Conservation (phyloP, 2,113 vertebrate species). For the Laticauda colubrina region DNA sequence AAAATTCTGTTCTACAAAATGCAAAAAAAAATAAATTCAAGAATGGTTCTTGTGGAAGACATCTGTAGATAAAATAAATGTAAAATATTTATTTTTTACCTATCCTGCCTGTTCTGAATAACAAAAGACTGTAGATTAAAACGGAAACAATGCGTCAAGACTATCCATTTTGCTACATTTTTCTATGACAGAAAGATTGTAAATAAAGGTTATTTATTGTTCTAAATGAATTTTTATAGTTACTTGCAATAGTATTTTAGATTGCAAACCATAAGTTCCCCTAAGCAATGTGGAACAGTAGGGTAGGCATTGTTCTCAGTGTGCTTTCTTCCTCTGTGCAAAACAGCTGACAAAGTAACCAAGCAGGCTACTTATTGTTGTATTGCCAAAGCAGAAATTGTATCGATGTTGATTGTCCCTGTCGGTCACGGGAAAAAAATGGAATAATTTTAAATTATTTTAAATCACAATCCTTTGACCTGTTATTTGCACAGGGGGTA, state of each 20-base stretch:
- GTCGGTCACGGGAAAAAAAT: constrained; percentile 14
- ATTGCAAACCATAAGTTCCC: constrained; percentile 46
- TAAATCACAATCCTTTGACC: not conserved
- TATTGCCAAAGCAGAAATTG: constrained; percentile 35
- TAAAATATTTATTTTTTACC: constrained; percentile 80
- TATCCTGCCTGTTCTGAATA: constrained; percentile 59
- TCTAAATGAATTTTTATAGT: constrained; percentile 65
- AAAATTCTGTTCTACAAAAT: constrained; percentile 67
- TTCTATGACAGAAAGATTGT: constrained; percentile 75
- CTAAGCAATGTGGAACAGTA: constrained; percentile 49
- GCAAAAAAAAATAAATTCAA: constrained; percentile 39
- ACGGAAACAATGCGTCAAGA: constrained; percentile 72
- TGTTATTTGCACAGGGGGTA: constrained; percentile 9
- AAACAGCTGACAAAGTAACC: constrained; percentile 32
- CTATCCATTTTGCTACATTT: constrained; percentile 71
- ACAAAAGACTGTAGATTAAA: constrained; percentile 67
- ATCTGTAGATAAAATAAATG: constrained; percentile 60
- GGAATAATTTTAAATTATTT: constrained; percentile 17
- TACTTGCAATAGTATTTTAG: constrained; percentile 48
- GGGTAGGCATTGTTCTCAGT: constrained; percentile 41
- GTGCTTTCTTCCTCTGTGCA: constrained; percentile 46
- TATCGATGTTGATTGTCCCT: constrained; percentile 28
- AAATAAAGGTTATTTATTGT: constrained; percentile 86
- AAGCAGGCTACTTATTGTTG: constrained; percentile 33
- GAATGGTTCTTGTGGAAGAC: constrained; percentile 38